These are phyloP conservation scores for Tylochromis polylepis DNA, from an alignment of 2,113 vertebrate species.

Conservation along the genomic window DNA sequence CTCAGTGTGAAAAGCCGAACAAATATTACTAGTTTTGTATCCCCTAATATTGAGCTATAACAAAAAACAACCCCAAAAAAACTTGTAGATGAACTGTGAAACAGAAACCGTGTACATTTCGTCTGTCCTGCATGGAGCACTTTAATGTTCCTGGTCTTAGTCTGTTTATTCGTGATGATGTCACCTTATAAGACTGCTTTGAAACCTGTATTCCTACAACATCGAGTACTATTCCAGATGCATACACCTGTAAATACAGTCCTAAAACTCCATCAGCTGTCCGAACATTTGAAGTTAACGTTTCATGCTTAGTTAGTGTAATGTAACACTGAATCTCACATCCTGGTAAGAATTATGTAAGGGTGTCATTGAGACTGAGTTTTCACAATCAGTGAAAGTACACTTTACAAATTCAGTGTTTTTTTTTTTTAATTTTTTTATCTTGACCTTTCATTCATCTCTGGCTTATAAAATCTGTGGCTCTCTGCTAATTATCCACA, in stretches of 20 bases:
- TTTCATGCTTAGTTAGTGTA: background rate
- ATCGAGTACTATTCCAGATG: background rate
- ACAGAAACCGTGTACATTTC: conserved; percentile 55
- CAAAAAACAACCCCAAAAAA: background rate
- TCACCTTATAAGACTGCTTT: conserved; percentile 49
- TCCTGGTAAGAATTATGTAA: background rate
- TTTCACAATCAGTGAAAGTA: background rate
- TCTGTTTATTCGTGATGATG: conserved; percentile 58
- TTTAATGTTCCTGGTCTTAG: conserved; percentile 70
- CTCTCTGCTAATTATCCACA: background rate
- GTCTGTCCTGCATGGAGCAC: conserved; percentile 76
- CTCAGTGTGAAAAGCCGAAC: conserved; percentile 18
- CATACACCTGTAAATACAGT: conserved; percentile 51
- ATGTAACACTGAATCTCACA: background rate
- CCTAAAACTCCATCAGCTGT: background rate
- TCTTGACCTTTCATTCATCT: background rate
- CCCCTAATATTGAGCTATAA: conserved; percentile 9
- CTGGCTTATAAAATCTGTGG: background rate
- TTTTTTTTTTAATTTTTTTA: background rate
- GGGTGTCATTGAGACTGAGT: background rate
- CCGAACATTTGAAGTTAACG: background rate
- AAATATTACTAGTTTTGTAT: conserved; percentile 27
- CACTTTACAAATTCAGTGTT: background rate
- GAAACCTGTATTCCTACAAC: conserved; percentile 30
- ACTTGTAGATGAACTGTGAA: conserved; percentile 47